A percentile compares a stretch with the other conserved stretches of the same genome.
Conservation (phyloP, 2,113 vertebrate species). For the Lepus timidus region DNA sequence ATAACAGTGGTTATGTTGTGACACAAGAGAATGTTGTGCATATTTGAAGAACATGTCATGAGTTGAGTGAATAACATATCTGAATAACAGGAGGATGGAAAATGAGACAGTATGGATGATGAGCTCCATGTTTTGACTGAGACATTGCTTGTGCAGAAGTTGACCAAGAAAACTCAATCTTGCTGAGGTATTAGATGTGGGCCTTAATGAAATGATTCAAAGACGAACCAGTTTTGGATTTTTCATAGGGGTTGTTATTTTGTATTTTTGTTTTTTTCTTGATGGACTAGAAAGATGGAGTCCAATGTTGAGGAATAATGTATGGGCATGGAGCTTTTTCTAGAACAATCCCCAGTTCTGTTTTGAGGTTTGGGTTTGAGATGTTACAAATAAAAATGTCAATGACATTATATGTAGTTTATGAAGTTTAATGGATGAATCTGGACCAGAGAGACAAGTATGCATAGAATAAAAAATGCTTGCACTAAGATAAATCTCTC, state of each 20-base stretch:
- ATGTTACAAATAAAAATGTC: neutral
- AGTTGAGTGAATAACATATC: no score
- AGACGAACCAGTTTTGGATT: neutral
- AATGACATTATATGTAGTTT: neutral
- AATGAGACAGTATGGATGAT: neutral
- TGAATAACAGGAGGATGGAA: no score
- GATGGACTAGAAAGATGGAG: neutral
- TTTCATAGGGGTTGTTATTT: no score
- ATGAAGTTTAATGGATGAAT: neutral
- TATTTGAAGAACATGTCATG: neutral
- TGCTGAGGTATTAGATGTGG: neutral
- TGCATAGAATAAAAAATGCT: no score
- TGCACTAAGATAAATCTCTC: no score
- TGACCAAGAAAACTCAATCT: neutral
- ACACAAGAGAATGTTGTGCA: no score
- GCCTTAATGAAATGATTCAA: neutral
- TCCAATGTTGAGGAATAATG: neutral
- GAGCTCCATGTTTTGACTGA: neutral
- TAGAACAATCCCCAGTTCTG: neutral
- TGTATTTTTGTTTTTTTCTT: neutral
- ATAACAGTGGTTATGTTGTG: neutral
- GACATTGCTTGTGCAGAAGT: neutral
- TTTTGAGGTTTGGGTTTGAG: neutral
- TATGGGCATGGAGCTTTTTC: neutral
- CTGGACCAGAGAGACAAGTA: neutral